Conservation (phyloP, 1,140 invertebrate species). For the Atta cephalotes region DNA sequence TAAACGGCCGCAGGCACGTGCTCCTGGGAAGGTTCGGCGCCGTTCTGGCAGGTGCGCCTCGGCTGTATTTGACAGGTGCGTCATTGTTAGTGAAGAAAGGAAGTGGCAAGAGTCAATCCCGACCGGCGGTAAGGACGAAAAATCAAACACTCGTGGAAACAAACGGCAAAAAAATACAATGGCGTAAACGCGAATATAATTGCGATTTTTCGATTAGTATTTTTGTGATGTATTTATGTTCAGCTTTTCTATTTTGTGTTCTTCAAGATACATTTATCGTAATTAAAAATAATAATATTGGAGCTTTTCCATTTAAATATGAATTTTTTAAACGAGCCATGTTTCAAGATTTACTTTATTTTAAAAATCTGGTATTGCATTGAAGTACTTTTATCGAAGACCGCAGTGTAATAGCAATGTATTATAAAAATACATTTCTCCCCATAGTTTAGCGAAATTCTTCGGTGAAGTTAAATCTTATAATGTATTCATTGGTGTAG, state of each 20-base stretch:
- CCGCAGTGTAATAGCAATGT: neutral
- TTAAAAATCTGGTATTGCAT: neutral
- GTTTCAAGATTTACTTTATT: neutral
- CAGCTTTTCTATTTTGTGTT: neutral
- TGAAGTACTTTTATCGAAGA: neutral
- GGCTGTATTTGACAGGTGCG: slow-evolving; percentile 72
- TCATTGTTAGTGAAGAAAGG: slow-evolving; percentile 63
- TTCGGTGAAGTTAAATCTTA: neutral
- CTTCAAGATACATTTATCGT: neutral
- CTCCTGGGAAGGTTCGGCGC: slow-evolving; percentile 11
- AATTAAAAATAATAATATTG: neutral
- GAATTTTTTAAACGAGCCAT: neutral
- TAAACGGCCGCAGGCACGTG: slow-evolving; percentile 56
- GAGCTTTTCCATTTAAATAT: neutral
- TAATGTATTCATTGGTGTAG: neutral
- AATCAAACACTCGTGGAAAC: slow-evolving; percentile 25
- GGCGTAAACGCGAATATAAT: slow-evolving; percentile 29
- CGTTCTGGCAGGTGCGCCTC: slow-evolving; percentile 55
- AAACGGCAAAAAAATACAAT: neutral
- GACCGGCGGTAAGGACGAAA: slow-evolving; percentile 40
- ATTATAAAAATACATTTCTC: slow-evolving; percentile 14
- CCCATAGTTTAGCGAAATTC: neutral
- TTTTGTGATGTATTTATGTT: neutral
- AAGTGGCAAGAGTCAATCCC: slow-evolving; percentile 45
- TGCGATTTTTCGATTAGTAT: neutral